Conservation (phyloP, 2,888 invertebrate species). For the Clanis bilineata region DNA sequence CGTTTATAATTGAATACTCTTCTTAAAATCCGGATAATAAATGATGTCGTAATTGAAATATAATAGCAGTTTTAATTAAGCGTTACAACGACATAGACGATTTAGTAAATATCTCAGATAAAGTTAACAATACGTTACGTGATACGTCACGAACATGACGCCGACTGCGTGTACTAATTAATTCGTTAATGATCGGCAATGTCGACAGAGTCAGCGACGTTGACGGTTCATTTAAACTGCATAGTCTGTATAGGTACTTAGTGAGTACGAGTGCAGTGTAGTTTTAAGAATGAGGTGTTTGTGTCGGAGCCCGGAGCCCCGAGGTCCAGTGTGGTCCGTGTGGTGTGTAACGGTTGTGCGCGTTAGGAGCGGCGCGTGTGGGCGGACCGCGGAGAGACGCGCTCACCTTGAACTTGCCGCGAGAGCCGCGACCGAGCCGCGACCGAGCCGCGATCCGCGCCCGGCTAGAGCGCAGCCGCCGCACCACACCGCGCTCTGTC, state of each 20-base stretch:
- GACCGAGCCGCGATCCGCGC: constrained; percentile 36
- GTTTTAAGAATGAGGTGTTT: constrained; percentile 55
- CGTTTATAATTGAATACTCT: neutral
- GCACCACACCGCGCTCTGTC: too few relatives aligned
- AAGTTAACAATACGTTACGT: constrained; percentile 12
- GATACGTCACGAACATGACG: too few relatives aligned
- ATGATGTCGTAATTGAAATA: constrained; percentile 18
- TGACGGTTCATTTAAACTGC: constrained; percentile 37
- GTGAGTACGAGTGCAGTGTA: constrained; percentile 50
- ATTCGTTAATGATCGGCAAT: constrained; percentile 45
- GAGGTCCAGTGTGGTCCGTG: too few relatives aligned
- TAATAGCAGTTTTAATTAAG: constrained; percentile 16
- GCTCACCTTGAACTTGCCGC: constrained; percentile 82
- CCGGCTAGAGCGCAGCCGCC: constrained; percentile 21
- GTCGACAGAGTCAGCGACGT: constrained; percentile 24
- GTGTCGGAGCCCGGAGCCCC: too few relatives aligned
- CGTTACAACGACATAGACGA: neutral
- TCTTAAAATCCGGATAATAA: neutral
- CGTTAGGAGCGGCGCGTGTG: constrained; percentile 68
- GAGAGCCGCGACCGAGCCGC: constrained; percentile 56
- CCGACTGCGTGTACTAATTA: constrained; percentile 30
- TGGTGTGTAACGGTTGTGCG: constrained; percentile 65
- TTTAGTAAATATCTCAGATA: constrained; percentile 7
- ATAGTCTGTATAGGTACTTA: constrained; percentile 50
- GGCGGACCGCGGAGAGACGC: constrained; percentile 67